Conservation (phyloP, 2,888 invertebrate species). For the Hemaris fuciformis region DNA sequence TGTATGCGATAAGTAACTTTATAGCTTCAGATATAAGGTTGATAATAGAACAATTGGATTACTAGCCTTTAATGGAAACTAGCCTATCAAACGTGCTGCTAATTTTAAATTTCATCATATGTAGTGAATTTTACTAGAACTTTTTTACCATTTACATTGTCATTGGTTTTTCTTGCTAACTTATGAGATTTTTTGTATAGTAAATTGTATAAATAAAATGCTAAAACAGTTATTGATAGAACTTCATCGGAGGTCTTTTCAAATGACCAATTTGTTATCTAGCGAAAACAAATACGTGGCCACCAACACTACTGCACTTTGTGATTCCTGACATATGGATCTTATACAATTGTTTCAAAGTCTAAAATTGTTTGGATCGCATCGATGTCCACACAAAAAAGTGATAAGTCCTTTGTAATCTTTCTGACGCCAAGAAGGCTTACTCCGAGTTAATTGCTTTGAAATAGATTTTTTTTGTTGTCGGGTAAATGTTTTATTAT, state of each 20-base stretch:
- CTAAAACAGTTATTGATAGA: constrained; percentile 36
- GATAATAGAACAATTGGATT: constrained; percentile 23
- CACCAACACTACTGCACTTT: constrained; percentile 54
- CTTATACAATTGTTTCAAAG: constrained; percentile 17
- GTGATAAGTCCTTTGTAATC: constrained; percentile 79
- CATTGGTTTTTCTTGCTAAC: not conserved
- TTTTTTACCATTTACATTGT: constrained; percentile 39
- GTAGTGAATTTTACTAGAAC: constrained; percentile 57
- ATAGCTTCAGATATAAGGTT: constrained; percentile 37
- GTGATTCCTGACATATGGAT: not conserved
- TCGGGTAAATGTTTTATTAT: constrained; percentile 70
- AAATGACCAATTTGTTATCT: constrained; percentile 71
- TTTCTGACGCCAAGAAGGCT: constrained; percentile 75
- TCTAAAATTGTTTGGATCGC: constrained; percentile 19
- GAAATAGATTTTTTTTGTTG: constrained; percentile 62
- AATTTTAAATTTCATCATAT: constrained; percentile 65
- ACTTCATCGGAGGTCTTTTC: constrained; percentile 62
- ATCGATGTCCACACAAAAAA: constrained; percentile 50
- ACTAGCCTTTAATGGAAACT: constrained; percentile 30
- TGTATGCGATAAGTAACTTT: constrained; percentile 20
- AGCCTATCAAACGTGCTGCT: constrained; percentile 53
- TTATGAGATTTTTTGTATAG: constrained; percentile 1
- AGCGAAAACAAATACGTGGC: constrained; percentile 70
- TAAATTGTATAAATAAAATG: constrained; percentile 12
- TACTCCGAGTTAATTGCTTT: constrained; percentile 76